These are phyloP conservation scores for Erythrolamprus reginae DNA, from an alignment of 2,113 vertebrate genomes.

Conservation along the genomic window DNA sequence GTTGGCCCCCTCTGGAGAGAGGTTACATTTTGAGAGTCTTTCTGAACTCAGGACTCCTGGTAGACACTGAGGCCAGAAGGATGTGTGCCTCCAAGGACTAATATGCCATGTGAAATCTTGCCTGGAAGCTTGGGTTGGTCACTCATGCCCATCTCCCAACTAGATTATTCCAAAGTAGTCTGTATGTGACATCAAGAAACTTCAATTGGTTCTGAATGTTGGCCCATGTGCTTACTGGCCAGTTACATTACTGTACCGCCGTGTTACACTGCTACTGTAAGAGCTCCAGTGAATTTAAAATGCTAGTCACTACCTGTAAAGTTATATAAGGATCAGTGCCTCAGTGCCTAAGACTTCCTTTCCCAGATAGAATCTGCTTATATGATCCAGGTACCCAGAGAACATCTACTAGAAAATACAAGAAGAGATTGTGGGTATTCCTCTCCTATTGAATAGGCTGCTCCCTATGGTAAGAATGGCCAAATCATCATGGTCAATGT, in stretches of 20 bases:
- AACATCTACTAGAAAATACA: not conserved
- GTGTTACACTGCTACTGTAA: not conserved
- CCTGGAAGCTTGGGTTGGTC: not conserved
- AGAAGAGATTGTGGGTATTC: not conserved
- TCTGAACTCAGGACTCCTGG: not conserved
- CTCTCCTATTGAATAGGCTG: not conserved
- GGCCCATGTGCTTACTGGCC: not conserved
- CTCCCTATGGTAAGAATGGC: not conserved
- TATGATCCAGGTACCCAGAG: not conserved
- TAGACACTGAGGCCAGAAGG: not conserved
- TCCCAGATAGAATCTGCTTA: not conserved
- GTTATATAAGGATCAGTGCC: not conserved
- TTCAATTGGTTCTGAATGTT: not conserved
- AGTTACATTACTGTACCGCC: not conserved
- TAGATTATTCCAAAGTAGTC: not conserved
- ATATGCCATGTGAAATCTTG: not conserved
- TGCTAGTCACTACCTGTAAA: not conserved
- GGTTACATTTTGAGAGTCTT: not conserved
- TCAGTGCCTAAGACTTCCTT: not conserved
- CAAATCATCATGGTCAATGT: not conserved
- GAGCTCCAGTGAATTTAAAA: not conserved
- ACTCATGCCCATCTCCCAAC: not conserved
- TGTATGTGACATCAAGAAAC: not conserved
- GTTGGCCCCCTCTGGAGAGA: not conserved
- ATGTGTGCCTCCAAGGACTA: not conserved